phyloP scores from a whole-genome alignment of 2,888 invertebrate genomes.

The Liopterus haemorrhoidalis region DNA sequence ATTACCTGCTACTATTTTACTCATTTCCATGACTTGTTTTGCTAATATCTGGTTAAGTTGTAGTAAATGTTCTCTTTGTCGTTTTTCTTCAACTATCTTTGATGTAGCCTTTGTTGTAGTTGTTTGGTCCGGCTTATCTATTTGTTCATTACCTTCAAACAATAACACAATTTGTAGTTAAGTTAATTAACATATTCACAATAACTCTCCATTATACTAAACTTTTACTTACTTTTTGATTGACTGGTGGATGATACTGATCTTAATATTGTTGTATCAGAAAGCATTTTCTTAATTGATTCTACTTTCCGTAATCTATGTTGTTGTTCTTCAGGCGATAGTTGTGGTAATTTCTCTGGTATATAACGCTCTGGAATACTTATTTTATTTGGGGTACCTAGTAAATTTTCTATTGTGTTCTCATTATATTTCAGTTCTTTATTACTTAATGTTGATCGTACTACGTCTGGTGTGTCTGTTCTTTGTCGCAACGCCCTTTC shows the following conservation, averaged over 20 bases:
- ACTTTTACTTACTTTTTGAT: conserved; percentile 2
- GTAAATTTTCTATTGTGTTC: conserved; percentile 77
- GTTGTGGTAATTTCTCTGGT: conserved; percentile 82
- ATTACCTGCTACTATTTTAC: conserved; percentile 92
- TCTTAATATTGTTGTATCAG: conserved; percentile 58
- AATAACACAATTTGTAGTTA: conserved; percentile 6
- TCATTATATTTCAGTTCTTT: conserved; percentile 65
- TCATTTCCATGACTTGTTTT: conserved; percentile 90
- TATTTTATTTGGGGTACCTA: conserved; percentile 85
- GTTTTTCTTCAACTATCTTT: conserved; percentile 68
- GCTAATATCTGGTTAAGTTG: conserved; percentile 89
- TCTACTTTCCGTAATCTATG: conserved; percentile 82
- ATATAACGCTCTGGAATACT: conserved; percentile 87
- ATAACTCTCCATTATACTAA: conserved; percentile 1
- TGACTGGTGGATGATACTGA: conserved; percentile 19
- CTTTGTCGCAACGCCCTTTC: conserved; percentile 71
- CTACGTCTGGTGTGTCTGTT: conserved; percentile 78
- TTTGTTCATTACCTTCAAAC: conserved; percentile 36
- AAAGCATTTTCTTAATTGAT: conserved; percentile 84
- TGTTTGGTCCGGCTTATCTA: conserved; percentile 37
- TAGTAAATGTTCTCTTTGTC: conserved; percentile 80
- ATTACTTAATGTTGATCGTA: conserved; percentile 69
- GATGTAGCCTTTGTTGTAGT: conserved; percentile 42
- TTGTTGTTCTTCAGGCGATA: conserved; percentile 78
- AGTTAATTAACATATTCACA: conserved; percentile 2